phyloP scores from a whole-genome alignment of 2,113 vertebrate species.

The Irena cyanogastra region DNA sequence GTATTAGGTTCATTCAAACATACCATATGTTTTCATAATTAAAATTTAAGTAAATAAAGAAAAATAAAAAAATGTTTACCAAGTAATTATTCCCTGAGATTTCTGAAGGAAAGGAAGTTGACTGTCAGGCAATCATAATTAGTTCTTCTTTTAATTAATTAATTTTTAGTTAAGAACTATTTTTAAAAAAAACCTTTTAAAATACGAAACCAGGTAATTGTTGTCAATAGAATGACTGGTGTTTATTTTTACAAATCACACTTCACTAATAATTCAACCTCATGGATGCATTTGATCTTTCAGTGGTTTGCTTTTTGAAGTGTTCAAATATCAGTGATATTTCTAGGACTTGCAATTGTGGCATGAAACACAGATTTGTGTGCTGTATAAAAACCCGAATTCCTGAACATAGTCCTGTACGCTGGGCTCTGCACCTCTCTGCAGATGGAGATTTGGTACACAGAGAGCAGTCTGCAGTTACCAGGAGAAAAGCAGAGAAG shows the following conservation, averaged over 20 bases:
- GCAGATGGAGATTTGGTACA: not conserved
- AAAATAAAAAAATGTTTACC: not conserved
- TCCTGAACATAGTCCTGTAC: rapidly evolving
- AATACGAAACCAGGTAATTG: not conserved
- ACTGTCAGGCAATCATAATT: not conserved
- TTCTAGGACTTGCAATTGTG: not conserved
- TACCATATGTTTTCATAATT: not conserved
- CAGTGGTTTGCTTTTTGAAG: not conserved
- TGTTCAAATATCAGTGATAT: not conserved
- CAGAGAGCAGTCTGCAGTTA: not conserved
- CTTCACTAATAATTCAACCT: not conserved
- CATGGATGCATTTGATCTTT: not conserved
- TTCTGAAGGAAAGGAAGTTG: not conserved
- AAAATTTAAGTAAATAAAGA: not conserved
- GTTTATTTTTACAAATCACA: not conserved
- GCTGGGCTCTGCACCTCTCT: not conserved
- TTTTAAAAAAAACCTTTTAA: not conserved
- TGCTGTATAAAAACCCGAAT: not conserved
- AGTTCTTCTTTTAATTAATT: not conserved
- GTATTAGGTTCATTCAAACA: not conserved
- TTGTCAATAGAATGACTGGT: not conserved
- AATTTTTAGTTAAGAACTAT: not conserved
- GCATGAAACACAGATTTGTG: not conserved
- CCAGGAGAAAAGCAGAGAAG: not conserved
- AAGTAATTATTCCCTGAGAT: not conserved